These are phyloP conservation scores for Drosophila takahashii DNA, from an alignment of 1,140 invertebrate genomes.

Conservation along the genomic window DNA sequence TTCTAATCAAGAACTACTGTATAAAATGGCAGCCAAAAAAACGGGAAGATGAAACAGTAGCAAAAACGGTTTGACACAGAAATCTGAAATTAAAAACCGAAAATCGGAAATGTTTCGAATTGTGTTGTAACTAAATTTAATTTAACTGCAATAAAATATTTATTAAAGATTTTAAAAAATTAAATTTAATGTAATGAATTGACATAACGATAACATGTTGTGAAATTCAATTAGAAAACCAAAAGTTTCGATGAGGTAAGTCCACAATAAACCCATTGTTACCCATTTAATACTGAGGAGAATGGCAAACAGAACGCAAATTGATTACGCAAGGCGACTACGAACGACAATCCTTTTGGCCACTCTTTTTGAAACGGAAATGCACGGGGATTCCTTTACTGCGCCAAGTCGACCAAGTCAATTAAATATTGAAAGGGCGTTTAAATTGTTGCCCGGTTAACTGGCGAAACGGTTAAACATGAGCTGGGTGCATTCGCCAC, in stretches of 20 bases:
- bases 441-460: conserved; percentile 61
- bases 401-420: conserved; percentile 34
- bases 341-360: conserved; percentile 2
- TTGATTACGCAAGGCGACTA: conserved; percentile 9
- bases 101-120: too few relatives aligned
- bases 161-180: too few relatives aligned
- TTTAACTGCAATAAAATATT: too few relatives aligned
- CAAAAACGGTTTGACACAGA: too few relatives aligned
- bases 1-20: too few relatives aligned
- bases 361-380: conserved; percentile 1
- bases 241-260: neutral
- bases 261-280: neutral
- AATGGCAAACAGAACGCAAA: neutral
- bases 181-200: too few relatives aligned
- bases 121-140: too few relatives aligned
- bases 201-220: too few relatives aligned
- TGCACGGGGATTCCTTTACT: conserved; percentile 18
- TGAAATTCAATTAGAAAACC: neutral
- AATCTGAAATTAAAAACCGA: too few relatives aligned
- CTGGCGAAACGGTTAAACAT: conserved; percentile 22
- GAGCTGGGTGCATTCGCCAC: conserved; percentile 12
- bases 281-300: neutral
- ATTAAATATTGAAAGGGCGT: conserved; percentile 73
- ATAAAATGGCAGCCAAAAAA: too few relatives aligned
- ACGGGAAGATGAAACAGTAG: too few relatives aligned